Base-by-base conservation (phyloP, 2,888 invertebrate species). In the Ptychoptera contaminata region DNA sequence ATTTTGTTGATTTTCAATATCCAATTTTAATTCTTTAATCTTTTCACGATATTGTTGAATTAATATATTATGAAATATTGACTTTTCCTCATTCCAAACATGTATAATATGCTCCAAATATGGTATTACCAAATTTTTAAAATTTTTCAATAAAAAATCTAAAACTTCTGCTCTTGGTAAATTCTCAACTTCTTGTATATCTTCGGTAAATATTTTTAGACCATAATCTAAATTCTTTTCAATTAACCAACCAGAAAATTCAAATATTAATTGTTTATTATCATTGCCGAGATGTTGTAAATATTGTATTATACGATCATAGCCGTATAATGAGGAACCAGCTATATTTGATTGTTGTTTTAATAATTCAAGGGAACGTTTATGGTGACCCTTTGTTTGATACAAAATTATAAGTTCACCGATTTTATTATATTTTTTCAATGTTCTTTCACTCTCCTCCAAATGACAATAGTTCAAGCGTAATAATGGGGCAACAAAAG, bases 331-430 rank as follows among this genome's bases (percentile, higher is more conserved):
- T 49, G 77, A 79, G 2, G 88, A 85, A 55, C 59, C 61, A 32
- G 59, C 55, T 59, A 81, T 72, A 57, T 73, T 72, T 8, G 85
- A 73, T 59, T 84, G 87, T 40, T 82, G 79, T 55, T 79, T 75
- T 30, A 98, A 69, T 46, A 96, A 67, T 56, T 91, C 87, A 15
- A 98, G 69, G 9, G 97, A 97, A 66, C 88, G 83, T 49, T 81
- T 77, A 60, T 97, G 96, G 54, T 90, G 82, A 0, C 85, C 88
- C 64, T 93, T 94, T 1, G 85, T 87, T 64, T 94, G 87, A 63
- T 97, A 98, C 31, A 98, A 70, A 56, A 97, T 92, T 51, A 96
- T 91, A 1, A 98, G 71, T 61, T 98, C 97, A 50, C 82, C 84
- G 58, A 82, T 82, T 62, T 94, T 96, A 44, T 86, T 80, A 61